Conservation (phyloP, 92 coral and sea anemone genomes). For the Palythoa grandis region DNA sequence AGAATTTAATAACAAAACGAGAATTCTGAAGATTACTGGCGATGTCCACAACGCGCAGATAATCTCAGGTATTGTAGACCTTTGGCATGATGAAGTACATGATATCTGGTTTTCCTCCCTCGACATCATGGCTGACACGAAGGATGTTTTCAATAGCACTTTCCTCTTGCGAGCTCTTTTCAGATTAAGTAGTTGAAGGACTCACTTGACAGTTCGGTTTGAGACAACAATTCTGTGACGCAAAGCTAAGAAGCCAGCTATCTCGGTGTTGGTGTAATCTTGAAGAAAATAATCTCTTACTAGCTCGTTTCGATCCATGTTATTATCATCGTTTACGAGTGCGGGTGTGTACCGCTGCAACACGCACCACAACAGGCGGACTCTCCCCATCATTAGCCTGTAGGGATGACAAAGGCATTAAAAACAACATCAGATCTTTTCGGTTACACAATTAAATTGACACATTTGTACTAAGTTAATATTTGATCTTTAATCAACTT, state of each 20-base stretch:
- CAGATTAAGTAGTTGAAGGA: constrained; percentile 23
- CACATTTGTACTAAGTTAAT: not conserved
- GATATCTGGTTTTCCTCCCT: too few relatives aligned
- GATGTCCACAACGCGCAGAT: constrained; percentile 50
- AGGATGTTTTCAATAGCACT: not conserved
- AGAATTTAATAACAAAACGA: not conserved
- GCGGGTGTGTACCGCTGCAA: constrained; percentile 1
- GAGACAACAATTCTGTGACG: constrained; percentile 45
- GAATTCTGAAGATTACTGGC: constrained; percentile 7
- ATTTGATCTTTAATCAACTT: too few relatives aligned
- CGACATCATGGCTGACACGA: too few relatives aligned
- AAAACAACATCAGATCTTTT: not conserved
- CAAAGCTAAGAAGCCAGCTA: constrained; percentile 41
- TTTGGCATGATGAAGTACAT: constrained; percentile 54
- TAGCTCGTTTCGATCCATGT: constrained; percentile 26
- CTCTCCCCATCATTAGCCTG: not conserved
- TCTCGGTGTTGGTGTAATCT: constrained; percentile 45
- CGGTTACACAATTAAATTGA: not conserved
- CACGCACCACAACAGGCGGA: not conserved
- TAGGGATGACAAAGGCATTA: not conserved
- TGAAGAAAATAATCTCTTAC: constrained; percentile 33
- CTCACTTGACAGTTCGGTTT: constrained; percentile 49
- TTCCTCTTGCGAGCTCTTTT: too few relatives aligned
- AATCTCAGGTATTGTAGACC: constrained; percentile 29
- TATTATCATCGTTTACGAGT: not conserved